A percentile compares a stretch with the other conserved stretches of the same genome.
Evolutionary conservation across 2,797 vertebrate genomes (phyloP).

Genomic region (Notoglanidium macrostoma): DNA sequence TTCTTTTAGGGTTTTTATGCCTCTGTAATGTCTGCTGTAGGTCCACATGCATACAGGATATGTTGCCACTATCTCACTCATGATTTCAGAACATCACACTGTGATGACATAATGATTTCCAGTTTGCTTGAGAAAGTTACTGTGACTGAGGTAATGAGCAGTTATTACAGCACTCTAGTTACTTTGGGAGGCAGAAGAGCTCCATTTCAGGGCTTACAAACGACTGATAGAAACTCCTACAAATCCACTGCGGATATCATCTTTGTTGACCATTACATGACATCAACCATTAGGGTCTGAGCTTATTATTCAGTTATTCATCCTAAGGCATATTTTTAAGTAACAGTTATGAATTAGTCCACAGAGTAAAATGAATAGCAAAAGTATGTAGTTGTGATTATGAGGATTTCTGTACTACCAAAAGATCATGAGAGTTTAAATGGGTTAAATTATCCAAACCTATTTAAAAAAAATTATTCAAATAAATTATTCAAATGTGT

Average conservation of each 20-base stretch:
- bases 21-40: not conserved
- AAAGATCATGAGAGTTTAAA: not conserved
- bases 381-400: not conserved
- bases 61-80: not conserved
- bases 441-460: not conserved
- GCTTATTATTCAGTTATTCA: not conserved
- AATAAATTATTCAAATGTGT: not conserved
- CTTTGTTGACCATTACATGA: not conserved
- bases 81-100: slow-evolving; percentile 13
- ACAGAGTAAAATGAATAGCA: not conserved
- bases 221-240: not conserved
- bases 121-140: not conserved
- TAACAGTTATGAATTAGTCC: not conserved
- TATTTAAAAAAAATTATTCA: not conserved
- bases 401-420: too few species aligned
- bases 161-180: slow-evolving; percentile 4
- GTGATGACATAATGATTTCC: slow-evolving; percentile 28
- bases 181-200: slow-evolving; percentile 1
- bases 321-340: not conserved
- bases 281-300: not conserved
- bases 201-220: slow-evolving; percentile 9
- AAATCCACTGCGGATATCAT: not conserved
- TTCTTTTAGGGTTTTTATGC: not conserved
- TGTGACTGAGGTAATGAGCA: slow-evolving; percentile 13
- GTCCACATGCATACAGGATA: not conserved